Evolutionary conservation across 2,888 invertebrate species (phyloP).

Genomic region (Ochropacha duplaris): DNA sequence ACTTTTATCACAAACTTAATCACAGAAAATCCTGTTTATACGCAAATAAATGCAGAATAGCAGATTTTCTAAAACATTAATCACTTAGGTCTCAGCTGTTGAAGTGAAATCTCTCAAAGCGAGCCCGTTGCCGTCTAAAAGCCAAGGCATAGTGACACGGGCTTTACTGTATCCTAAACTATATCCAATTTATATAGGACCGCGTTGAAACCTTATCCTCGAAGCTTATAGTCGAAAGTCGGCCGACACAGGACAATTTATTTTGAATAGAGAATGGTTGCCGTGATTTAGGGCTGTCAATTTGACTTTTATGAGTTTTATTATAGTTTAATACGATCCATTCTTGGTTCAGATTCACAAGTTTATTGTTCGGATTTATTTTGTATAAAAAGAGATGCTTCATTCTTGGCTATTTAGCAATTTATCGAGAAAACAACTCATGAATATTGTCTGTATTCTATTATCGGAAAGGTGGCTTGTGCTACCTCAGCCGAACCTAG

Average conservation of each 20-base stretch:
- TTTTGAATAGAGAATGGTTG: slow-evolving; percentile 7
- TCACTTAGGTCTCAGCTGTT: slow-evolving; percentile 67
- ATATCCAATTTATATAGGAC: not conserved
- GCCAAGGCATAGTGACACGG: slow-evolving; percentile 42
- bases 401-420: not conserved
- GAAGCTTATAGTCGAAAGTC: slow-evolving; percentile 2
- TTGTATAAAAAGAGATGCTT: not conserved
- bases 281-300: slow-evolving; percentile 12
- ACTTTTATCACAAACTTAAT: not conserved
- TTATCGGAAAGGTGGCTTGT: not conserved
- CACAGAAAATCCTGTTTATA: slow-evolving; percentile 21
- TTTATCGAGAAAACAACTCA: not conserved
- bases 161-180: slow-evolving; percentile 22
- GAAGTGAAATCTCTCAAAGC: slow-evolving; percentile 51
- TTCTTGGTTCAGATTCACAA: not conserved
- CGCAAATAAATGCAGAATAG: slow-evolving; percentile 44
- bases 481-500: too few relatives aligned
- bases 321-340: not conserved
- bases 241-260: not conserved
- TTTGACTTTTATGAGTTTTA: slow-evolving; percentile 7
- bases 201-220: not conserved
- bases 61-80: slow-evolving; percentile 48
- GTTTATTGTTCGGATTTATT: not conserved
- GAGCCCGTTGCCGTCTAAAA: slow-evolving; percentile 35
- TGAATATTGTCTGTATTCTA: not conserved